Evolutionary conservation across 2,888 invertebrate genomes (phyloP).

Genomic region (Allygus modestus): DNA sequence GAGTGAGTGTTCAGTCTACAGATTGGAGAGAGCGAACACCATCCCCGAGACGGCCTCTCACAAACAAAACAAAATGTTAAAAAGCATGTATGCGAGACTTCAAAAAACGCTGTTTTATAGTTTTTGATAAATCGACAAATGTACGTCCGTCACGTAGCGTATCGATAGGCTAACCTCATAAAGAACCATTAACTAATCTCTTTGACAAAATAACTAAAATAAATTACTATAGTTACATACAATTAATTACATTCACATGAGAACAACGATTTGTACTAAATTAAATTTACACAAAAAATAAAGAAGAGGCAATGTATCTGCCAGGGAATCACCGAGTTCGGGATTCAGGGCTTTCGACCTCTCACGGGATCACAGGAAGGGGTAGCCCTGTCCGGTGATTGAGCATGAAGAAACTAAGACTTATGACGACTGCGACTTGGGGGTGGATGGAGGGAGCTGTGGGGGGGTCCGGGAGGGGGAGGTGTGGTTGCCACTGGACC

Average conservation of each 20-base stretch:
- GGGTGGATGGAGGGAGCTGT: slow-evolving; percentile 61
- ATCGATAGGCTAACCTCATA: not conserved
- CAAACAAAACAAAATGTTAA: slow-evolving; percentile 22
- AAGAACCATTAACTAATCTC: slow-evolving; percentile 15
- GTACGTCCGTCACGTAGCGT: not conserved
- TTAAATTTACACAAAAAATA: slow-evolving; percentile 44
- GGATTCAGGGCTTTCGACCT: slow-evolving; percentile 46
- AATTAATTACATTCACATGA: slow-evolving; percentile 43
- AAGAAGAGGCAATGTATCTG: slow-evolving; percentile 9
- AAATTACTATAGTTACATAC: slow-evolving; percentile 52
- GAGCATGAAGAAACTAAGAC: slow-evolving; percentile 59
- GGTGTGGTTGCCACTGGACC: slow-evolving; percentile 66
- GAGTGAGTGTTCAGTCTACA: slow-evolving; percentile 62
- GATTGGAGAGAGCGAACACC: slow-evolving; percentile 22
- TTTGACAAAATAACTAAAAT: slow-evolving; percentile 52
- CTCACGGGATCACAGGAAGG: slow-evolving; percentile 12
- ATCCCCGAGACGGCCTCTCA: not conserved
- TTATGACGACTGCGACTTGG: slow-evolving; percentile 68
- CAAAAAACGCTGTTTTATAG: not conserved
- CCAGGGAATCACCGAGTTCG: slow-evolving; percentile 38
- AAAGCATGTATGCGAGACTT: not conserved
- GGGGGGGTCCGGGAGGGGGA: slow-evolving; percentile 67
- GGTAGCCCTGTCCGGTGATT: slow-evolving; percentile 44
- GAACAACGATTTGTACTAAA: slow-evolving; percentile 58
- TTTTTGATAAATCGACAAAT: slow-evolving; percentile 10